These are phyloP conservation scores for Mastigias papua DNA, from an alignment of 30 jellyfish, hydroid and myxozoan species.

Conservation along the genomic window DNA sequence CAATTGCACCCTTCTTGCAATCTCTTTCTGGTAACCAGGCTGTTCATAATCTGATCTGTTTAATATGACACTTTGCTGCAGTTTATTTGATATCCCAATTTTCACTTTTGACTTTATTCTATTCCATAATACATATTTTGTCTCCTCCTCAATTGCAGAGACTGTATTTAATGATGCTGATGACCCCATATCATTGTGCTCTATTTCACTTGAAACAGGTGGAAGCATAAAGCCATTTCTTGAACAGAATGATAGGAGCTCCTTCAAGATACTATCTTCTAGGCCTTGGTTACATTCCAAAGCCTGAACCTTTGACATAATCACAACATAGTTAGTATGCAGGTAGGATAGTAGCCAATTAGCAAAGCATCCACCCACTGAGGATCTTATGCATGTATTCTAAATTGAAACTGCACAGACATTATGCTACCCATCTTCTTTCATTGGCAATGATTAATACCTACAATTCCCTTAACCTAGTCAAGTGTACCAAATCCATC, in stretches of 20 bases:
- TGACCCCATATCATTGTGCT: slow-evolving; percentile 39
- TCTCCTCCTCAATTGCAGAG: slow-evolving; percentile 52
- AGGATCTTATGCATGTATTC: too few species aligned
- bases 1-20: slow-evolving; percentile 46
- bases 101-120: slow-evolving; percentile 45
- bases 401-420: too few species aligned
- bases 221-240: slow-evolving; percentile 80
- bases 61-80: slow-evolving; percentile 33
- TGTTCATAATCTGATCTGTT: slow-evolving; percentile 22
- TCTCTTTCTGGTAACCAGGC: slow-evolving; percentile 58
- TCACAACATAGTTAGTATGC: too few species aligned
- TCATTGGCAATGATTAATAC: too few species aligned
- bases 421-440: too few species aligned
- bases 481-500: too few species aligned
- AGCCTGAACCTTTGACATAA: slow-evolving; percentile 83
- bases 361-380: background rate
- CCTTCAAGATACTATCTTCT: slow-evolving; percentile 79
- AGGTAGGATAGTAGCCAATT: too few species aligned
- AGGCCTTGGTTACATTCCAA: slow-evolving; percentile 76
- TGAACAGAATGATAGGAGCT: slow-evolving; percentile 70
- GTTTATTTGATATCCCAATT: slow-evolving; percentile 46
- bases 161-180: slow-evolving; percentile 58
- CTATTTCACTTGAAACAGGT: slow-evolving; percentile 46
- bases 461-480: too few species aligned
- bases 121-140: slow-evolving; percentile 43